Evolutionary conservation across 1,140 invertebrate species (phyloP).

Genomic region (Drosophila miranda): DNA sequence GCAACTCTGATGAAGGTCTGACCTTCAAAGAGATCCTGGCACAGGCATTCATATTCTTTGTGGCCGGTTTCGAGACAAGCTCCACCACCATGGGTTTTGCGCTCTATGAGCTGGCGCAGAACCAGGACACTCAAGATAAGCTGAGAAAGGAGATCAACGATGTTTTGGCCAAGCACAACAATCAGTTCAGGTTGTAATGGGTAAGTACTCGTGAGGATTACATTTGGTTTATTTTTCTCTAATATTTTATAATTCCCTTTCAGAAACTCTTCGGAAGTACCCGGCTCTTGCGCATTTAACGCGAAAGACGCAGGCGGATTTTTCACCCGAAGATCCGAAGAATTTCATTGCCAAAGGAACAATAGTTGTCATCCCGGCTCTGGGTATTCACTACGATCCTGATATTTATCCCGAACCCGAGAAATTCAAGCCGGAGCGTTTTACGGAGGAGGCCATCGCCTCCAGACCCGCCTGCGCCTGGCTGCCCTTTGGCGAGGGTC

Average conservation of each 20-base stretch:
- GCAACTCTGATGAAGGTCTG: constrained; percentile 51
- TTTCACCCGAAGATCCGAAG: constrained; percentile 84
- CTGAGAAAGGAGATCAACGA: constrained; percentile 85
- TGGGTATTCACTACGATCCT: constrained; percentile 85
- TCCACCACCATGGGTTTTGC: constrained; percentile 85
- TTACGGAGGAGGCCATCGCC: constrained; percentile 77
- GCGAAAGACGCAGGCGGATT: constrained; percentile 84
- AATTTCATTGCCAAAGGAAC: constrained; percentile 86
- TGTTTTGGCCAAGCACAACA: constrained; percentile 83
- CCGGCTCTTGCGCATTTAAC: constrained; percentile 85
- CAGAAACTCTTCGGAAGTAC: constrained; percentile 86
- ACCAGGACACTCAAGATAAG: constrained; percentile 86
- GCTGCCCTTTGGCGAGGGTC: constrained; percentile 66
- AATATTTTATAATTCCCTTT: neutral
- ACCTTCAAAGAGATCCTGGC: constrained; percentile 81
- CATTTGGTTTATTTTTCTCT: no score
- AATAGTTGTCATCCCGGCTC: constrained; percentile 84
- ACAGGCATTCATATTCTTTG: constrained; percentile 85
- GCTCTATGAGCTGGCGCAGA: constrained; percentile 85
- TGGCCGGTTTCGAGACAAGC: constrained; percentile 89
- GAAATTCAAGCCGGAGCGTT: constrained; percentile 85
- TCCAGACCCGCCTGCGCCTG: constrained; percentile 55
- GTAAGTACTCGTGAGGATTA: constrained; percentile 68
- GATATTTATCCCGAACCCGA: constrained; percentile 78
- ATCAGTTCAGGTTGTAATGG: constrained; percentile 84